Conservation (phyloP, 2,888 invertebrate genomes). For the Eilema sororculum region DNA sequence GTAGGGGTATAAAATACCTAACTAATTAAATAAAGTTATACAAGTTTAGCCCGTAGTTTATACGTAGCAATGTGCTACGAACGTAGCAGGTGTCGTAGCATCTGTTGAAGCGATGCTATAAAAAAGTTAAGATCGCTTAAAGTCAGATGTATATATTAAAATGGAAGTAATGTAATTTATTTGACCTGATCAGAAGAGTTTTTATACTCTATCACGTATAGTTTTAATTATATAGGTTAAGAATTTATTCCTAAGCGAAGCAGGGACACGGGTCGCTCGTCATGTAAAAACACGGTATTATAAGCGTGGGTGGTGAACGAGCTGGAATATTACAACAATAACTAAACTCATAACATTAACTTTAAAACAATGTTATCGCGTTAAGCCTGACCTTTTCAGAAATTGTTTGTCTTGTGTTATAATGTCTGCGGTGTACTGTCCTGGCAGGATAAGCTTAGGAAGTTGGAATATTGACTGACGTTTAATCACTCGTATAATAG, state of each 20-base stretch:
- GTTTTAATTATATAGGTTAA: not conserved
- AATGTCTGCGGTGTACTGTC: not conserved
- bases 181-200: not conserved
- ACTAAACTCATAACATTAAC: not conserved
- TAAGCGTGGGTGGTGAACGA: not conserved
- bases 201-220: not conserved
- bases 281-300: not conserved
- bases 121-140: slow-evolving; percentile 10
- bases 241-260: too few relatives aligned
- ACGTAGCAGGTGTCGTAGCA: slow-evolving; percentile 22
- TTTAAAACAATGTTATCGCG: not conserved
- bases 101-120: not conserved
- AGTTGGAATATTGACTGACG: not conserved
- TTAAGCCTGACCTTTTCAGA: not conserved
- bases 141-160: not conserved
- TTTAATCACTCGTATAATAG: not conserved
- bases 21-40: not conserved
- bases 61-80: slow-evolving; percentile 37
- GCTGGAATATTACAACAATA: not conserved
- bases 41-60: slow-evolving; percentile 15
- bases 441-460: not conserved
- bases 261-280: too few relatives aligned
- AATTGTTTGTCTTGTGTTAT: slow-evolving; percentile 1
- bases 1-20: not conserved
- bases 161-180: not conserved